phyloP scores from a whole-genome alignment of 2,113 vertebrate genomes.

The Eudyptes chrysolophus region DNA sequence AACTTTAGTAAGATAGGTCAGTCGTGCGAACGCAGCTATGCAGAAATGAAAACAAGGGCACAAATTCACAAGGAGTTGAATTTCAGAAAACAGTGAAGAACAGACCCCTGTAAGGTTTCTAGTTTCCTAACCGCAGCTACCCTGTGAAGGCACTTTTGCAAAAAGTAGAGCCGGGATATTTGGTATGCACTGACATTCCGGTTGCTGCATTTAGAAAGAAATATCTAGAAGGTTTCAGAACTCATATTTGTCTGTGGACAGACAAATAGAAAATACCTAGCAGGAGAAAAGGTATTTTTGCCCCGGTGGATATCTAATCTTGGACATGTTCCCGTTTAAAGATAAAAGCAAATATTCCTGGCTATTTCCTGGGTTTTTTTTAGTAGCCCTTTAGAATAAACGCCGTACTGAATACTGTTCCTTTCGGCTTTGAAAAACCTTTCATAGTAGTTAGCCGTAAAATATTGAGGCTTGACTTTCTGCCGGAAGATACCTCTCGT shows the following conservation, averaged over 20 bases:
- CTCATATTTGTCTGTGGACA: fast-evolving
- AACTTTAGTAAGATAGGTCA: background rate
- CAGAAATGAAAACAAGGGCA: conserved; percentile 50
- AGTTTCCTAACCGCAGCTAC: background rate
- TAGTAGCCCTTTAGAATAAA: background rate
- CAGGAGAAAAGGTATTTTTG: background rate
- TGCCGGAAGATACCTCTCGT: fast-evolving
- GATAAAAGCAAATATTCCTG: background rate
- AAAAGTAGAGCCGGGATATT: background rate
- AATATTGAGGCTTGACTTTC: background rate
- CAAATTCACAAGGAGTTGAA: conserved; percentile 13
- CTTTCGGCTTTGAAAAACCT: background rate
- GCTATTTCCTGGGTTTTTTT: background rate
- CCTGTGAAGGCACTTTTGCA: background rate
- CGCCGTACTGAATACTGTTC: background rate
- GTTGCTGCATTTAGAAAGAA: background rate
- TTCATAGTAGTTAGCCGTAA: background rate
- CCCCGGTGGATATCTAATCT: background rate
- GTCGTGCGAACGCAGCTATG: background rate
- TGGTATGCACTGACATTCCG: background rate
- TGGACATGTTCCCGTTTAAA: background rate
- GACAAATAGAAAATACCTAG: background rate
- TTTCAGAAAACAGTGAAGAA: background rate
- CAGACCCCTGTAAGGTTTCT: background rate
- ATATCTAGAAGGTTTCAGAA: background rate